Conservation (phyloP, 35 echinoderm and acorn worm genomes). For the Apostichopus californicus region DNA sequence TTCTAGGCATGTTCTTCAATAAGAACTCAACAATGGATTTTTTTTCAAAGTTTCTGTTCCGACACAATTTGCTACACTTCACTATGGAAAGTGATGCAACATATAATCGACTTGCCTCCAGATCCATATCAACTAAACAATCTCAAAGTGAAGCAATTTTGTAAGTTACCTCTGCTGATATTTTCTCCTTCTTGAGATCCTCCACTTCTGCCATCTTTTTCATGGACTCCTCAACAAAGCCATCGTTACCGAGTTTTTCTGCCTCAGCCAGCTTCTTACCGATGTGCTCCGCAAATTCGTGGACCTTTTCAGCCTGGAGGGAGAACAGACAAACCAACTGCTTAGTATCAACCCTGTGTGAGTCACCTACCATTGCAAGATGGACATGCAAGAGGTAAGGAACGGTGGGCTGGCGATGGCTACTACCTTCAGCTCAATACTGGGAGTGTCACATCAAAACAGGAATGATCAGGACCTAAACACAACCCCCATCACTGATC, state of each 20-base stretch:
- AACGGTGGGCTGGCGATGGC: background rate
- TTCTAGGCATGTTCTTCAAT: too few species aligned
- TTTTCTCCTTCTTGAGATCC: constrained; percentile 86
- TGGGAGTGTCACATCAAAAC: constrained; percentile 18
- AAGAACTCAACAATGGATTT: too few species aligned
- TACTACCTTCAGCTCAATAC: background rate
- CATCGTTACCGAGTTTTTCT: constrained; percentile 88
- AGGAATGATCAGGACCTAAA: background rate
- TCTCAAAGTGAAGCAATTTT: too few species aligned
- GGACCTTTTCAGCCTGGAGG: constrained; percentile 89
- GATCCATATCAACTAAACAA: too few species aligned
- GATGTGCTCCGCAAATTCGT: constrained; percentile 85
- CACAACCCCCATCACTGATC: background rate
- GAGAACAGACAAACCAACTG: constrained; percentile 1
- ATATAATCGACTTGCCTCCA: too few species aligned
- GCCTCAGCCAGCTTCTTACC: constrained; percentile 94
- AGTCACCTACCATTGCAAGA: background rate
- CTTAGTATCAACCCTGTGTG: background rate
- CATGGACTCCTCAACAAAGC: constrained; percentile 96
- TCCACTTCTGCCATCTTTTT: constrained; percentile 95
- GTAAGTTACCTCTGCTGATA: constrained; percentile 82
- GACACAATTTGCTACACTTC: too few species aligned
- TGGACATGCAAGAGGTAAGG: background rate
- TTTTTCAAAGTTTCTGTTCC: too few species aligned
- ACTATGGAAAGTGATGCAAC: too few species aligned